These are phyloP conservation scores for Tachystola acroxantha DNA, from an alignment of 2,888 invertebrate species.

Conservation along the genomic window DNA sequence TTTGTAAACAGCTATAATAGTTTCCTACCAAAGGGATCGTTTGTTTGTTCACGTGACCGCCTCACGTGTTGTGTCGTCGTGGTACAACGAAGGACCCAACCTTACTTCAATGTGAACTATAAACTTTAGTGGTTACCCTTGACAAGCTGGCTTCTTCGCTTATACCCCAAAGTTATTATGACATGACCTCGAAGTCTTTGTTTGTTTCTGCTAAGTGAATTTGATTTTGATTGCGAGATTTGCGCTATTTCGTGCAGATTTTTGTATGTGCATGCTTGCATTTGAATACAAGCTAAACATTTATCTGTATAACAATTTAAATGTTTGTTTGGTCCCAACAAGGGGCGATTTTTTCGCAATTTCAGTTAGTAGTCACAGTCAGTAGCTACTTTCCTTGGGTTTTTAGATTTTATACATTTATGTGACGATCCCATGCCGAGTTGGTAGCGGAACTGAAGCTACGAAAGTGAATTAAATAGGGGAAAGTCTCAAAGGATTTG, in stretches of 20 bases:
- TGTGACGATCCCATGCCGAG: conserved; percentile 25
- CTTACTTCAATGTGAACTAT: conserved; percentile 28
- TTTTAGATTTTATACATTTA: conserved; percentile 14
- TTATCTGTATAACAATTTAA: too few relatives aligned
- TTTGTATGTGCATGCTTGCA: too few relatives aligned
- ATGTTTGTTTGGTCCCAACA: too few relatives aligned
- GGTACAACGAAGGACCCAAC: conserved; percentile 22
- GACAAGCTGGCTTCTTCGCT: not conserved
- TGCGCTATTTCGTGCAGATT: too few relatives aligned
- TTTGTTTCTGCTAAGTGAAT: too few relatives aligned
- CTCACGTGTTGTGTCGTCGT: conserved; percentile 27
- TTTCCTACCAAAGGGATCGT: conserved; percentile 31
- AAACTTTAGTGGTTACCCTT: conserved; percentile 12
- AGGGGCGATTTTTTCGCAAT: too few relatives aligned
- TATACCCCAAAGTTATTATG: too few relatives aligned
- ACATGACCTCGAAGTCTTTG: too few relatives aligned
- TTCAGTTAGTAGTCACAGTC: too few relatives aligned
- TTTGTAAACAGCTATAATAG: conserved; percentile 44
- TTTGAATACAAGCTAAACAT: too few relatives aligned
- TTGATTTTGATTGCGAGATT: too few relatives aligned
- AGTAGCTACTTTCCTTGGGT: not conserved
- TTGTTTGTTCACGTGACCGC: conserved; percentile 46
- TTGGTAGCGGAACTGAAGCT: conserved; percentile 27
- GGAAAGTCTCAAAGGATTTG: conserved; percentile 70
- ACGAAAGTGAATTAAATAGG: conserved; percentile 69